Evolutionary conservation across 2,113 vertebrate genomes (phyloP).

Genomic region (Polypterus bichir): DNA sequence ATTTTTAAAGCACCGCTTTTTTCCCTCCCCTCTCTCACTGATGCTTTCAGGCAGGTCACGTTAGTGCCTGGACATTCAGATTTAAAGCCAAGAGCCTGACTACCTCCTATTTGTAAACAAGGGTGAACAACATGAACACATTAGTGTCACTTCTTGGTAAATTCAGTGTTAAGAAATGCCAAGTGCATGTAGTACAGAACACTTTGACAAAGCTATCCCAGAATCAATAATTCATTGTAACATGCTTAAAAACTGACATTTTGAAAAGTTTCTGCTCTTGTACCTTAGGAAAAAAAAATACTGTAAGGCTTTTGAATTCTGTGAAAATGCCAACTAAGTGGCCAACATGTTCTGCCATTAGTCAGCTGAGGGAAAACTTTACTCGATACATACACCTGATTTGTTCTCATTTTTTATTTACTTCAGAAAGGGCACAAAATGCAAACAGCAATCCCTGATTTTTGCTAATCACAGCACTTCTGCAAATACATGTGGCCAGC

Average conservation of each 20-base stretch:
- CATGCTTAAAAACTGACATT: conserved; percentile 47
- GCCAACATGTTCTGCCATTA: conserved; percentile 39
- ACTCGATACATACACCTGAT: conserved; percentile 36
- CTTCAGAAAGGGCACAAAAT: conserved; percentile 16
- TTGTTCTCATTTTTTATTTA: conserved; percentile 51
- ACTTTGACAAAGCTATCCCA: conserved; percentile 45
- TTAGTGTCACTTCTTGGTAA: conserved; percentile 62
- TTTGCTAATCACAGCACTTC: conserved; percentile 40
- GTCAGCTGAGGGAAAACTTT: conserved; percentile 18
- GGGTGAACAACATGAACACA: conserved; percentile 46
- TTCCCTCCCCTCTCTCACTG: conserved; percentile 25
- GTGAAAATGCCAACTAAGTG: conserved; percentile 37
- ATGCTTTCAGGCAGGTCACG: conserved; percentile 47
- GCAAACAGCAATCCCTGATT: conserved; percentile 41
- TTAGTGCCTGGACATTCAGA: conserved; percentile 43
- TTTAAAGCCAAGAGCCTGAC: conserved; percentile 43
- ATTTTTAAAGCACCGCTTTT: conserved; percentile 59
- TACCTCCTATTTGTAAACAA: conserved; percentile 69
- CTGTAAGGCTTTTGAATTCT: conserved; percentile 39
- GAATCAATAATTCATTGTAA: conserved; percentile 64
- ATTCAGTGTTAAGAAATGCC: conserved; percentile 57
- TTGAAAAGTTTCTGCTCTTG: conserved; percentile 41
- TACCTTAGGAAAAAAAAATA: conserved; percentile 33
- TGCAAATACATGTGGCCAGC: conserved; percentile 33
- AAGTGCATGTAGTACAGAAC: conserved; percentile 39